Evolutionary conservation across 2,888 invertebrate species (phyloP), one percentile per base, ranked within the genome.

Genomic region (Coremacera marginata): DNA sequence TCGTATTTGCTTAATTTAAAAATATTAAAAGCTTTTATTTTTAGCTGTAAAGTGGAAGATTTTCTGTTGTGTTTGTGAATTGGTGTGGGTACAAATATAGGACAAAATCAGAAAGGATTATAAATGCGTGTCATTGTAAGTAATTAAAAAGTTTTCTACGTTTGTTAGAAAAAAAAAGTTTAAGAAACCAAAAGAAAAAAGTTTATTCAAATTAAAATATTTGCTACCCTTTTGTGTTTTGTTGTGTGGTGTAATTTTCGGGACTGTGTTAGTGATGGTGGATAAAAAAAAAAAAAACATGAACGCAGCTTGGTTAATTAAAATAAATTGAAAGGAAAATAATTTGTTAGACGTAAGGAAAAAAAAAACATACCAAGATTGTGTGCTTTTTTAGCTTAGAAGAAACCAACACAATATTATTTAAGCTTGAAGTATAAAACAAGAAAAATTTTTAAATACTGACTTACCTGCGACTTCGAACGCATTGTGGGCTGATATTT

Each of bases 401-500:
- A 14, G 22, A 22, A 22, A 19, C 25, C 25, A 27, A 60, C 22
- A 25, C 25, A 60, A 60, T 25, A 11, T 8, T 22, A 55, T 22
- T 22, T 14, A 4, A 22, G 3, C 25, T 25, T 27, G 25, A 60
- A 25, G 25, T 3, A 55, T 14, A 27, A 60, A 60, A 19, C 3
- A 25, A 22, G 8, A 60, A 22, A 9, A 25, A 9, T 60, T 22
- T 4, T 25, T 8, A 27, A n/a, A 22, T 31, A 55, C 67, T 34
- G 77, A 88, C 90, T 91, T 90, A 96, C 96, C 94, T 95, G 95
- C 83, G 94, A 96, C 90, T 95, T 95, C 87, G 95, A 95, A 83
- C 96, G 92, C 87, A 96, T 94, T 82, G 95, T 95, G 27, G 95
- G 95, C 87, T 95, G 94, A 90, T 96, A 95, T 90, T 94, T 94